Evolutionary conservation across 1,140 invertebrate genomes (phyloP), one percentile per base, ranked within the genome.

Genomic region (Ceratosolen solmsi): DNA sequence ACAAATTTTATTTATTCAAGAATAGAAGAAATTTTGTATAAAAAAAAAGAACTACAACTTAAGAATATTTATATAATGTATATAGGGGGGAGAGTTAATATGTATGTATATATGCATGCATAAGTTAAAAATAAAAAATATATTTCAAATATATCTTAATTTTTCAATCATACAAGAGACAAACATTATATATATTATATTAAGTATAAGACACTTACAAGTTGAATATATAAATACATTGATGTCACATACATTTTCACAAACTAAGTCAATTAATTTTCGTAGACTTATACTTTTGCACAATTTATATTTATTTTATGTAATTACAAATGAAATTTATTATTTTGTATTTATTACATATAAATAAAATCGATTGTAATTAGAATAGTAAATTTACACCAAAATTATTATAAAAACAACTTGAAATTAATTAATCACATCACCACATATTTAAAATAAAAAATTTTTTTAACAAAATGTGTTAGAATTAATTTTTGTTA

Each of bases 171-270:
- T 46, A 7, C 41, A 46, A 46, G 13, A 46, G 5, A 46, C 13
- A 54, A 54, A 22, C 20, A 54, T 15, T 27, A 33, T 30, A 63
- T 27, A 7, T 7, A 63, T 63, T 63, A 33, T 11, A 30, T 58
- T 8, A 9, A 58, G 5, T 58, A 22, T 2, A 33, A 63, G 8
- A 38, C 20, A 76, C 74, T 76, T 65, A 76, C 58, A 25, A 65
- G 73, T 51, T 75, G 33, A 60, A 36, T 38, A 8, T 11, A 17
- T 20, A 36, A 13, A 25, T 41, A n/a, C 36, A 33, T 22, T 36
- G 72, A 25, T 58, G 25, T 54, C 54, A 75, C 58, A 38, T 58
- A 75, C 73, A 75, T 75, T 75, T 75, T 75, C 33, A 54, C 60
- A 75, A 75, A 75, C 33, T 13, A 60, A 58, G 58, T 17, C n/a